A percentile compares a stretch with the other conserved stretches of the same genome.
Conservation (phyloP, 2,113 vertebrate species). For the Stegastes partitus region DNA sequence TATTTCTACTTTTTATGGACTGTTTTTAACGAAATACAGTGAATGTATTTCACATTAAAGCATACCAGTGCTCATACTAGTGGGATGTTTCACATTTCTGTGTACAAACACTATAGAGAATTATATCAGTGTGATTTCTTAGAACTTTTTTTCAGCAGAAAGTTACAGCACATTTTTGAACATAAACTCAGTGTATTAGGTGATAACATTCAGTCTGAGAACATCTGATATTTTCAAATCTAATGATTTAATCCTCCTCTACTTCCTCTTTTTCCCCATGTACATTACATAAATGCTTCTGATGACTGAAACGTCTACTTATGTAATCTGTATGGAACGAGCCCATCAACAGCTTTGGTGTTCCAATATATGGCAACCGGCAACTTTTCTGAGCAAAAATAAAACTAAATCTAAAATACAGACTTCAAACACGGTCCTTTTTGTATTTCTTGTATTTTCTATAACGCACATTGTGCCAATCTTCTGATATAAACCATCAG, state of each 20-base stretch:
- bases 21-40: too few species aligned
- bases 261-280: background rate
- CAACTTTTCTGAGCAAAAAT: background rate
- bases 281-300: background rate
- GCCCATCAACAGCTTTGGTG: background rate
- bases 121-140: background rate
- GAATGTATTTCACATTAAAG: too few species aligned
- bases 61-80: background rate
- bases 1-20: background rate
- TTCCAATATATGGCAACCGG: background rate
- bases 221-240: slow-evolving; percentile 16
- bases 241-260: slow-evolving; percentile 22
- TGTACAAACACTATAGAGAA: background rate
- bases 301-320: background rate
- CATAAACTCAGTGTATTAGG: background rate
- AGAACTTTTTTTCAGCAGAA: background rate
- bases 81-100: background rate
- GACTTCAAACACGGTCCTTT: background rate
- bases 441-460: too few species aligned
- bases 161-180: background rate
- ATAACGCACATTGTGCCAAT: background rate
- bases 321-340: background rate
- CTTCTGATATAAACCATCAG: background rate
- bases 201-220: background rate
- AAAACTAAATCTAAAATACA: background rate